Evolutionary conservation across 2,888 invertebrate species (phyloP), one percentile per base, ranked within the genome.

Genomic region (Diplolepis rosae): DNA sequence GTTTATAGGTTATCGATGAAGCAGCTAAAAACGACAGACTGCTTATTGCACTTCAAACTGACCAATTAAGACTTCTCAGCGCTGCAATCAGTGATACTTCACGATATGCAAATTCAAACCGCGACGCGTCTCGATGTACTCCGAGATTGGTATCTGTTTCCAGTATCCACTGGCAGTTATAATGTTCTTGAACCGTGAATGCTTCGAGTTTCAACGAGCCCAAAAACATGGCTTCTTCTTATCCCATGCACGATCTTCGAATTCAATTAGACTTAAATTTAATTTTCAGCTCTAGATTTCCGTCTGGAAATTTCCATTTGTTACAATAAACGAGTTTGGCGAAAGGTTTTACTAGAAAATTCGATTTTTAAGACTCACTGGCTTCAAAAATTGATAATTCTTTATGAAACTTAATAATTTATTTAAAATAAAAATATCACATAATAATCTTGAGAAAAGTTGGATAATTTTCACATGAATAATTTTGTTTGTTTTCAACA

Each of bases 21-120:
- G 35, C 28, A 30, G 54, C 54, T 30, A 24, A 61, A 61, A 39
- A 24, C 35, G 35, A 24, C 24, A 24, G 39, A 52, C 51, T 52
- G 51, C 27, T 52, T 52, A 52, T 28, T 52, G 51, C 51, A 52
- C 51, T 52, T 52, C 35, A 56, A 15, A 75, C 65, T 69, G 79
- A 78, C 80, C 82, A 83, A 83, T 82, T 82, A 81, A 82, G 77
- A 79, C 75, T 65, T 73, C 75, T 75, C 76, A 70, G 73, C 75
- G 75, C 72, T 77, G 80, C 80, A 80, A 82, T 81, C 81, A 77
- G 74, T 74, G 66, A 80, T 81, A 82, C 79, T 79, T 71, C 54
- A 70, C 68, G 74, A 79, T 80, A 82, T 81, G 80, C 78, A 77
- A 81, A 82, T 81, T 71, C 71, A 71, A 65, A 71, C 54, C 68